Evolutionary conservation across 2,113 vertebrate species (phyloP).

Genomic region (Chunga burmeisteri): DNA sequence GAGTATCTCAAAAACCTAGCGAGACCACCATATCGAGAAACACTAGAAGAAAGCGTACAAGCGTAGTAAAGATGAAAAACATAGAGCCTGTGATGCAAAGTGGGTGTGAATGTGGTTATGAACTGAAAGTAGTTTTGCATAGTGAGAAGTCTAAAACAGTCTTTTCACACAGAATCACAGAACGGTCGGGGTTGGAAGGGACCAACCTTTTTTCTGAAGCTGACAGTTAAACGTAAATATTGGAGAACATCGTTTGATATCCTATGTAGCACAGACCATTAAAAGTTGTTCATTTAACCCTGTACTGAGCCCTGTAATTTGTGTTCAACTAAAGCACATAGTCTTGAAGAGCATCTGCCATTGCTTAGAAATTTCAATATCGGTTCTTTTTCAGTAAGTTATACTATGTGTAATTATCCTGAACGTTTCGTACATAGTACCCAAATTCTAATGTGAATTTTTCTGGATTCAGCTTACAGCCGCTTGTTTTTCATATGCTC

Average conservation of each 20-base stretch:
- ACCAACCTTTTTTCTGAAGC: background rate
- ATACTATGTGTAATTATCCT: background rate
- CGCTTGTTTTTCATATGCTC: background rate
- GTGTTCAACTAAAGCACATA: background rate
- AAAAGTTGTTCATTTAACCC: background rate
- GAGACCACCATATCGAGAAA: background rate
- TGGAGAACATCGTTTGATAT: background rate
- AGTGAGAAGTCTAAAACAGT: background rate
- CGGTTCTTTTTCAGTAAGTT: background rate
- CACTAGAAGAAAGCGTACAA: background rate
- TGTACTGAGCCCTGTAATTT: background rate
- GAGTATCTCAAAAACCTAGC: background rate
- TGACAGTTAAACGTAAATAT: background rate
- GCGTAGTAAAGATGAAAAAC: background rate
- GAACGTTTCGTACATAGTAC: background rate
- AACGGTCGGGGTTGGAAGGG: no score
- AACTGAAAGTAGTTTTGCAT: background rate
- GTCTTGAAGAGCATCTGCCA: background rate
- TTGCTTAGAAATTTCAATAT: background rate
- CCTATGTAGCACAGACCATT: background rate
- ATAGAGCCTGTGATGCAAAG: background rate
- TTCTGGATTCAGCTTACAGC: background rate
- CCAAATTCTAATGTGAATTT: background rate
- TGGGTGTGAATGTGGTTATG: background rate
- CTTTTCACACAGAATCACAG: background rate